These are phyloP conservation scores for Dermolepida albohirtum DNA, from an alignment of 2,888 invertebrate genomes.

Conservation along the genomic window DNA sequence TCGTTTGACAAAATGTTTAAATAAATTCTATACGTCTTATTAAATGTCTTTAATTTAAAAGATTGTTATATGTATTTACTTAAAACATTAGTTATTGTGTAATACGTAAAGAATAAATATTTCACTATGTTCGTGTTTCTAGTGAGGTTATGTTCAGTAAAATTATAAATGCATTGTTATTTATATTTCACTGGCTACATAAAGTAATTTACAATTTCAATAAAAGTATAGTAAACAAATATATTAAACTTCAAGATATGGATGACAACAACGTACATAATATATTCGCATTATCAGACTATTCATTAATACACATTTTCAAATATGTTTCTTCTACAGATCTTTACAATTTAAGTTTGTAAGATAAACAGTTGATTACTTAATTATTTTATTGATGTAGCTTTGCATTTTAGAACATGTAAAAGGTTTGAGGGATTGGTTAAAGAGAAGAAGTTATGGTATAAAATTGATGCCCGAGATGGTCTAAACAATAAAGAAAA, in stretches of 20 bases:
- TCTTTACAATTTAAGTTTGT: constrained; percentile 57
- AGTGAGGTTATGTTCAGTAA: constrained; percentile 18
- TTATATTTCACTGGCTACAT: constrained; percentile 5
- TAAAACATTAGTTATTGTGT: no score
- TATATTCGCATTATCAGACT: constrained; percentile 47
- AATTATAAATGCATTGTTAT: neutral
- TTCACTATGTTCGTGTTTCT: no score
- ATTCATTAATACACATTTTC: constrained; percentile 56
- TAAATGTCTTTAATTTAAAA: no score
- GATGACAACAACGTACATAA: neutral
- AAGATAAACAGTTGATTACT: constrained; percentile 41
- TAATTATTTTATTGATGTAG: neutral
- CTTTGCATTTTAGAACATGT: constrained; percentile 53
- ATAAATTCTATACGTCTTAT: no score
- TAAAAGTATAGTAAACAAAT: neutral
- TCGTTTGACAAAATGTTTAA: no score
- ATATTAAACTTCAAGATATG: constrained; percentile 1
- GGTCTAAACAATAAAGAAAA: constrained; percentile 55
- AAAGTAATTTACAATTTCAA: neutral
- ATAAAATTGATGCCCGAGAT: constrained; percentile 55
- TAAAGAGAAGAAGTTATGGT: constrained; percentile 57
- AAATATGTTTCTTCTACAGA: constrained; percentile 57
- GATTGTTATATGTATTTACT: no score
- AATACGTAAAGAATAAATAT: no score
- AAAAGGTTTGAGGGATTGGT: constrained; percentile 54